Conservation (phyloP, 30 jellyfish, hydroid and myxozoan genomes). For the Haliclystus octoradiatus region DNA sequence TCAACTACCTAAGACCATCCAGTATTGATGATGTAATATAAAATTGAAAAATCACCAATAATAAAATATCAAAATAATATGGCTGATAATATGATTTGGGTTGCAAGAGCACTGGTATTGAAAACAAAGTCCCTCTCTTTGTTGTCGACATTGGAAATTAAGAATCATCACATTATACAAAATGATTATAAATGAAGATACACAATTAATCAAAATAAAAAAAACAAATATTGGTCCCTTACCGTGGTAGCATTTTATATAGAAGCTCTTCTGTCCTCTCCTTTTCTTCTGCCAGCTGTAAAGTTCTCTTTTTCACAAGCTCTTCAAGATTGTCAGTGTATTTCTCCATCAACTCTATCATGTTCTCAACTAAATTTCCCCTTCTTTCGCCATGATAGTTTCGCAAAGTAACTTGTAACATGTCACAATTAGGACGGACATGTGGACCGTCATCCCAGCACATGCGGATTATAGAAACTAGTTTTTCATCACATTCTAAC, state of each 20-base stretch:
- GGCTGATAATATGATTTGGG: too few species aligned
- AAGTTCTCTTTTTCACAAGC: conserved; percentile 78
- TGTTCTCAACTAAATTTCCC: conserved; percentile 81
- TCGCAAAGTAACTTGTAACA: conserved; percentile 49
- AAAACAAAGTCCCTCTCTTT: too few species aligned
- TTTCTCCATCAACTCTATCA: conserved; percentile 87
- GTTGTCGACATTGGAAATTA: neutral
- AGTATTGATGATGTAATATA: too few species aligned
- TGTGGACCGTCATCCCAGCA: conserved; percentile 88
- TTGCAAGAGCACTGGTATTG: too few species aligned
- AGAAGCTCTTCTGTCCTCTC: conserved; percentile 87
- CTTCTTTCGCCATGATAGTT: conserved; percentile 69
- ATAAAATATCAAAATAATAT: too few species aligned
- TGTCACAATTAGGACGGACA: conserved; percentile 81
- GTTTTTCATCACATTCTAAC: neutral
- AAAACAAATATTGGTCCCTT: conserved; percentile 3
- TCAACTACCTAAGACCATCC: too few species aligned
- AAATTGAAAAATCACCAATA: too few species aligned
- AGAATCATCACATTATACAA: neutral
- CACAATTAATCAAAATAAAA: neutral
- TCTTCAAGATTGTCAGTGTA: conserved; percentile 90
- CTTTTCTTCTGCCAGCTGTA: conserved; percentile 85
- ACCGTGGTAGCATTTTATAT: conserved; percentile 88
- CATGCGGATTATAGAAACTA: conserved; percentile 32
- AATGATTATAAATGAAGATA: neutral